phyloP scores from a whole-genome alignment of 2,888 invertebrate genomes.

The Acanthacorydalis orientalis region DNA sequence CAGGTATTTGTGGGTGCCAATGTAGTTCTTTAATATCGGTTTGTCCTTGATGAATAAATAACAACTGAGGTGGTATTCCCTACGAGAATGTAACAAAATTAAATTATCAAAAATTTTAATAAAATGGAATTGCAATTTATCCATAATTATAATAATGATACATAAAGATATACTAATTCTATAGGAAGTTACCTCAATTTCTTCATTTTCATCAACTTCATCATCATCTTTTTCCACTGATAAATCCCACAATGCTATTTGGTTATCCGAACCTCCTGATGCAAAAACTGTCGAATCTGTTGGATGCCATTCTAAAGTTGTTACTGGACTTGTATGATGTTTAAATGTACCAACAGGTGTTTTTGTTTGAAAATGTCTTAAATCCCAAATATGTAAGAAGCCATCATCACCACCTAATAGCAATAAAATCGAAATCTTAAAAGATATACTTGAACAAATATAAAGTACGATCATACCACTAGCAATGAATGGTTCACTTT shows the following conservation, averaged over 20 bases:
- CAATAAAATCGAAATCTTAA: neutral
- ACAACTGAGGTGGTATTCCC: constrained; percentile 81
- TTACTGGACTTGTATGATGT: constrained; percentile 85
- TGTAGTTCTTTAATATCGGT: constrained; percentile 95
- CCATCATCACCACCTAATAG: constrained; percentile 86
- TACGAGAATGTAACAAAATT: constrained; percentile 20
- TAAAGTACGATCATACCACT: constrained; percentile 36
- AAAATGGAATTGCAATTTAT: neutral
- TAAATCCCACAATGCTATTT: constrained; percentile 93
- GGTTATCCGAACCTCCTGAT: constrained; percentile 85
- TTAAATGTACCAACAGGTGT: constrained; percentile 85
- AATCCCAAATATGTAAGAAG: constrained; percentile 85
- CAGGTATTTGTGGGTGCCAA: constrained; percentile 94
- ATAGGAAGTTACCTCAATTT: constrained; percentile 24
- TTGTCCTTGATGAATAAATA: constrained; percentile 98
- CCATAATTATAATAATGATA: neutral
- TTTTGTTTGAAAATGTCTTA: constrained; percentile 63
- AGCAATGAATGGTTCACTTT: constrained; percentile 72
- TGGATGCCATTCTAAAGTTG: constrained; percentile 95
- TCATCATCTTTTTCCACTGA: constrained; percentile 68
- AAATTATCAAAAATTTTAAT: too few relatives aligned
- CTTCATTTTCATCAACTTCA: constrained; percentile 35
- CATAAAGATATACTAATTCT: neutral
- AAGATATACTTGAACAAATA: neutral
- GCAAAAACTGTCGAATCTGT: constrained; percentile 85